A percentile compares a stretch with the other conserved stretches of the same genome.
Evolutionary conservation across 1,140 invertebrate genomes (phyloP).

Genomic region (Bombus sylvicola): DNA sequence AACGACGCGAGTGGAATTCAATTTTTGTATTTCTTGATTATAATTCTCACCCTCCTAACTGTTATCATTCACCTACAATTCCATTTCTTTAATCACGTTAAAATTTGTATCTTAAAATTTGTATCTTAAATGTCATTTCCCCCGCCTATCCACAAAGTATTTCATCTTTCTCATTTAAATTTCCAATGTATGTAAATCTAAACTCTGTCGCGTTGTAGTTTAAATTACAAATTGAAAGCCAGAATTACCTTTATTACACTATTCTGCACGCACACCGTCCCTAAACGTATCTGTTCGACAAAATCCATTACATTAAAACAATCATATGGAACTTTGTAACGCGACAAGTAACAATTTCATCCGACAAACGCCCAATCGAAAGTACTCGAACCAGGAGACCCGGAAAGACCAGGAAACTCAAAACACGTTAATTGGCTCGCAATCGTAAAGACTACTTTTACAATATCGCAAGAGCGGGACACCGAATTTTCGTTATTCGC

Average conservation of each 20-base stretch:
- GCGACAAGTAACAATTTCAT: not conserved
- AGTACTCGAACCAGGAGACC: too few species aligned
- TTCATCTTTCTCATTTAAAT: not conserved
- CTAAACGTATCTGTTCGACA: not conserved
- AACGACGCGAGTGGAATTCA: too few species aligned
- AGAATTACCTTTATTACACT: not conserved
- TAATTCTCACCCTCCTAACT: not conserved
- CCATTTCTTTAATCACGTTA: not conserved
- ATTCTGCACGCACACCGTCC: too few species aligned
- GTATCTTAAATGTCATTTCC: not conserved
- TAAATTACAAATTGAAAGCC: not conserved
- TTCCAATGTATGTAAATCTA: not conserved
- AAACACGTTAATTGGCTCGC: not conserved
- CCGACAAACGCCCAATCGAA: not conserved
- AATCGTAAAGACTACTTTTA: not conserved
- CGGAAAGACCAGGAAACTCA: too few species aligned
- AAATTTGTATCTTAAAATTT: not conserved
- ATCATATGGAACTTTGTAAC: not conserved
- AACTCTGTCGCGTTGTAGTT: not conserved
- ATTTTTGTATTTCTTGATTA: not conserved
- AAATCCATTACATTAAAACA: not conserved
- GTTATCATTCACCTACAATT: not conserved
- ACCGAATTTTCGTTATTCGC: not conserved
- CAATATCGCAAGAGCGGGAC: not conserved
- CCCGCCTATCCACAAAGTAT: not conserved